These are phyloP conservation scores for Lutjanus campechanus DNA, from an alignment of 2,797 vertebrate species.

Conservation along the genomic window DNA sequence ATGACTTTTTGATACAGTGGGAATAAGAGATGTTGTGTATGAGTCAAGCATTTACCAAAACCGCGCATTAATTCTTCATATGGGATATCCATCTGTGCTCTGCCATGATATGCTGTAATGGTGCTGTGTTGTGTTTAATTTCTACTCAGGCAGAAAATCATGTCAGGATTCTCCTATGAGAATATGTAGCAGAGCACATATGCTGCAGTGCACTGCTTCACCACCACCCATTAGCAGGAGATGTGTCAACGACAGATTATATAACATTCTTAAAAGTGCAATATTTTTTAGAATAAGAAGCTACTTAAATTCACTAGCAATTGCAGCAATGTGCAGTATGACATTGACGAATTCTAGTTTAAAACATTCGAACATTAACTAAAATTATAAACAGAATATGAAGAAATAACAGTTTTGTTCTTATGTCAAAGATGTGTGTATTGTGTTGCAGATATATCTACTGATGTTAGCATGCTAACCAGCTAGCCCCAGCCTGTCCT, in stretches of 20 bases:
- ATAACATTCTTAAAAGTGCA: background rate
- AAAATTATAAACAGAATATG: no score
- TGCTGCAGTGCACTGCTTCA: background rate
- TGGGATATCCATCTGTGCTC: background rate
- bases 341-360: no score
- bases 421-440: no score
- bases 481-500: no score
- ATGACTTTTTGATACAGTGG: slow-evolving; percentile 42
- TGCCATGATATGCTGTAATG: slow-evolving; percentile 7
- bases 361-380: no score
- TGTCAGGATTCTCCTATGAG: slow-evolving; percentile 23
- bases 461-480: no score
- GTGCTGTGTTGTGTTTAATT: slow-evolving; percentile 25
- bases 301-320: no score
- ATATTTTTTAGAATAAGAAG: no score
- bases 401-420: no score
- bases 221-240: background rate
- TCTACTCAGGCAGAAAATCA: slow-evolving; percentile 23
- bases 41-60: slow-evolving; percentile 23
- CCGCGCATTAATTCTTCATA: slow-evolving; percentile 42
- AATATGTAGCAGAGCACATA: slow-evolving; percentile 1
- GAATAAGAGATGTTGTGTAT: background rate
- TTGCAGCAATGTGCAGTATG: no score
- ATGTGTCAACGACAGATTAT: background rate
- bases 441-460: no score